These are phyloP conservation scores for Ricordea florida DNA, from an alignment of 92 coral and sea anemone genomes.

Conservation along the genomic window DNA sequence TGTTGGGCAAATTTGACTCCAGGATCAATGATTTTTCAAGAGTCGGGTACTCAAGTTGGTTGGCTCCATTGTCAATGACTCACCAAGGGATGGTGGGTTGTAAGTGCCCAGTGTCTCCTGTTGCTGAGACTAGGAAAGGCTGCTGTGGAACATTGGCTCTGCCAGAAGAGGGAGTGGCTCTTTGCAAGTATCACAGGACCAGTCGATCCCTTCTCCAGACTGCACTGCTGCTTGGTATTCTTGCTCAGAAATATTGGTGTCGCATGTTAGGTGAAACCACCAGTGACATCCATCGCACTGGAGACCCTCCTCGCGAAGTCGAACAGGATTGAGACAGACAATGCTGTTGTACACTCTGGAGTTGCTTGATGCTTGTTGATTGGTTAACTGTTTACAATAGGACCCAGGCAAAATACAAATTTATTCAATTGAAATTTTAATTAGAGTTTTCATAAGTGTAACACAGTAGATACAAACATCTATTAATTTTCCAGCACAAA, in stretches of 20 bases:
- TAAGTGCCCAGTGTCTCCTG: not conserved
- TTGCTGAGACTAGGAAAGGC: not conserved
- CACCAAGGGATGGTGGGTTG: too few relatives aligned
- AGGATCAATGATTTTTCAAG: too few relatives aligned
- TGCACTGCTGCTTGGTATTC: slow-evolving; percentile 3
- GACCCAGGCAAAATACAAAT: too few relatives aligned
- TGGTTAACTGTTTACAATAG: too few relatives aligned
- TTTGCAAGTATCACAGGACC: not conserved
- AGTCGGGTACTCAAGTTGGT: too few relatives aligned
- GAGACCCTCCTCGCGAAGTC: slow-evolving; percentile 3
- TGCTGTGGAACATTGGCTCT: not conserved
- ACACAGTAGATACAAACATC: too few relatives aligned
- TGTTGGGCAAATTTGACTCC: not conserved
- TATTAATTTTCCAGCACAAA: too few relatives aligned
- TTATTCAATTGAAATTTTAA: too few relatives aligned
- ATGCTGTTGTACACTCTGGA: not conserved
- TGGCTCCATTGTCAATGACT: not conserved
- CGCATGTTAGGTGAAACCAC: slow-evolving; percentile 18
- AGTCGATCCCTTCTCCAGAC: slow-evolving; percentile 3
- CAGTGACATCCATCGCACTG: slow-evolving; percentile 5
- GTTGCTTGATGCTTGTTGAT: too few relatives aligned
- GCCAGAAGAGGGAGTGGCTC: not conserved
- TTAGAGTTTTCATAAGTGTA: too few relatives aligned
- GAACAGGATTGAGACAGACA: slow-evolving; percentile 1
- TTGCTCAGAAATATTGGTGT: slow-evolving; percentile 3